Percentiles rank a stretch among this genome's conserved stretches.
Conservation (phyloP, 2,888 invertebrate genomes). For the Macrophya annulata region DNA sequence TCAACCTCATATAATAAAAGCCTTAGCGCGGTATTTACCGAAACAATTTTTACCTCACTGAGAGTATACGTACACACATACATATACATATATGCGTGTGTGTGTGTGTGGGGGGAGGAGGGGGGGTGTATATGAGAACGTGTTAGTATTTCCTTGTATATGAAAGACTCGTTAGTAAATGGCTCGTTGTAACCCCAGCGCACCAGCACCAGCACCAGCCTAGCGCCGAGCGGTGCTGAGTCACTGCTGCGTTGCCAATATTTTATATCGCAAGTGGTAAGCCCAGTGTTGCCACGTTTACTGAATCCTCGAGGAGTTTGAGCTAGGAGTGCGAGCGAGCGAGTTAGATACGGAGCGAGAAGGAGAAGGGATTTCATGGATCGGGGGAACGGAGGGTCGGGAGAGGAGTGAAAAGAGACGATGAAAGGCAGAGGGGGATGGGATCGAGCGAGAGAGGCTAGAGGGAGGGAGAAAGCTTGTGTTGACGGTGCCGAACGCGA, state of each 20-base stretch:
- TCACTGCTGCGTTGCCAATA: constrained; percentile 74
- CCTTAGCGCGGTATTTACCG: not conserved
- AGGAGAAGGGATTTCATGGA: constrained; percentile 45
- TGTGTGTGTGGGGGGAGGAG: no score
- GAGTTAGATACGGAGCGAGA: constrained; percentile 56
- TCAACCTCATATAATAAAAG: not conserved
- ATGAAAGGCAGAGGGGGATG: constrained; percentile 22
- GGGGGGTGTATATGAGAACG: not conserved
- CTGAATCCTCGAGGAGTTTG: constrained; percentile 11
- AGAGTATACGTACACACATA: not conserved
- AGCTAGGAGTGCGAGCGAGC: constrained; percentile 26
- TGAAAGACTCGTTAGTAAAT: constrained; percentile 52
- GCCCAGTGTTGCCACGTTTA: constrained; percentile 64
- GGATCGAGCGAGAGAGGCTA: constrained; percentile 33
- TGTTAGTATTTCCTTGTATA: constrained; percentile 1
- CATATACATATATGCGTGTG: not conserved
- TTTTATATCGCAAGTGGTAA: constrained; percentile 57
- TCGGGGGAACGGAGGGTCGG: not conserved
- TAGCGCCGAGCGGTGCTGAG: constrained; percentile 70
- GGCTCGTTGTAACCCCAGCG: constrained; percentile 59
- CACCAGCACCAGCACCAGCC: constrained; percentile 64
- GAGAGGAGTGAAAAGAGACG: constrained; percentile 19
- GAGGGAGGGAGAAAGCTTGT: constrained; percentile 16
- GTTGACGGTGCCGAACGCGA: constrained; percentile 2
- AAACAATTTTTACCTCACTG: not conserved